phyloP scores from a whole-genome alignment of 2,797 vertebrate species.

The Molossus molossus region DNA sequence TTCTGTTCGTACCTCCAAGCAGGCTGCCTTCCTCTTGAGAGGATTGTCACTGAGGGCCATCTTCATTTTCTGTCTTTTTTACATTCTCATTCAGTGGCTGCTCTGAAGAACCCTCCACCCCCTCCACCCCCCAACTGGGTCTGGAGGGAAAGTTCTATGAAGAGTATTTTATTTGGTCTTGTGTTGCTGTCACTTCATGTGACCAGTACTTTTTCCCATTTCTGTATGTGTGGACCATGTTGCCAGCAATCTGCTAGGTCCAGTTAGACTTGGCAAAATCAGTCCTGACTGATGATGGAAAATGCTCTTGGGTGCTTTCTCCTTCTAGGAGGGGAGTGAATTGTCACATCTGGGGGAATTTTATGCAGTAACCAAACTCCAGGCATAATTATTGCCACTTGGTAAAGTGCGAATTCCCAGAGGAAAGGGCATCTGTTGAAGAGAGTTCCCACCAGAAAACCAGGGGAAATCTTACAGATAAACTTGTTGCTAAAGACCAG shows the following conservation, averaged over 20 bases:
- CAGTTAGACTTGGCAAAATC: neutral
- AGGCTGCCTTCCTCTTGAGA: neutral
- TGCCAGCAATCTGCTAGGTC: neutral
- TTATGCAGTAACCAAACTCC: constrained; percentile 76
- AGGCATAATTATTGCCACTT: constrained; percentile 81
- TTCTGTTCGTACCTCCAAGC: neutral
- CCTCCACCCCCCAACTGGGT: neutral
- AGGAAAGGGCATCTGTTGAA: constrained; percentile 74
- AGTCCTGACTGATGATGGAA: neutral
- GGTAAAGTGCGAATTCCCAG: constrained; percentile 79
- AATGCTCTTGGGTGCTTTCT: neutral
- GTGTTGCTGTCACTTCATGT: neutral
- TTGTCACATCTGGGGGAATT: constrained; percentile 68
- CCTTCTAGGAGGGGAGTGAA: neutral
- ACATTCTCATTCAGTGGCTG: neutral
- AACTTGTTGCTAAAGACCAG: constrained; percentile 68
- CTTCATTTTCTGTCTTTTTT: neutral
- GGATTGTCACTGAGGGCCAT: neutral
- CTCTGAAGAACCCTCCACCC: neutral
- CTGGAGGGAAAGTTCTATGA: neutral
- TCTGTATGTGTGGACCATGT: neutral
- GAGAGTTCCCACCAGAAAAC: constrained; percentile 58
- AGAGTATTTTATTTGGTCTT: neutral
- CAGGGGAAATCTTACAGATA: constrained; percentile 74
- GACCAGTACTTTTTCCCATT: neutral